Evolutionary conservation across 92 coral and sea anemone species (phyloP), one percentile per base, ranked within the genome.

Genomic region (Paramuricea clavata): DNA sequence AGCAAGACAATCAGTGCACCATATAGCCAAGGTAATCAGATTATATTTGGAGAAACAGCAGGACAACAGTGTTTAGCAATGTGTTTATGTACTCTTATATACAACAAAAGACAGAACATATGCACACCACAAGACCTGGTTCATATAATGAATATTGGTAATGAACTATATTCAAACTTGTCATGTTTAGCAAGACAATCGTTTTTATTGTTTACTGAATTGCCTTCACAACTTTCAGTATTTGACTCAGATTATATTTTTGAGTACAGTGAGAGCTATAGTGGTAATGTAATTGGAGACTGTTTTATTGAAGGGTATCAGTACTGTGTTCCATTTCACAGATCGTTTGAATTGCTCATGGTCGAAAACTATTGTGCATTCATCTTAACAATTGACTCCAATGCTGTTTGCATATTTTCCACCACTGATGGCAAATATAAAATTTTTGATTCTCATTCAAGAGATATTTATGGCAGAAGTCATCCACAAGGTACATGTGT

Each of bases 21-120:
- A 74, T 91, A 91, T 87, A 91, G 91, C 35, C 91, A 88, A 88
- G 92, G 94, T 44, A 84, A 85, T 91, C 74, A 60, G 43, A 43
- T 69, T 28, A 74, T 91, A 52, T 88, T 91, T 91, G 90, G 92
- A 67, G 89, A 49, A 77, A 88, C 85, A 88, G 92, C 92, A 69
- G 90, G 92, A 69, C 88, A 84, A 44, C 82, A 84, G 41, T 84
- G 88, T 84, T 49, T 84, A 71, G 72, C 88, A 49, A 71, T 84
- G 82, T 71, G 88, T 69, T 84, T 84, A 35, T 49, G 88, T 49
- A 23, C 83, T 84, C 76, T 84, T 69, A 73, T 84, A 71, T 84
- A 84, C 70, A 47, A 34, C 49, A 33, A 71, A 39, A 4, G 10
- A 39, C 44, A 39, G 44, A 39, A 39, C 44, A 39, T 39, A 39